phyloP scores from a whole-genome alignment of 2,888 invertebrate genomes.

The Drosophila kanekoi region DNA sequence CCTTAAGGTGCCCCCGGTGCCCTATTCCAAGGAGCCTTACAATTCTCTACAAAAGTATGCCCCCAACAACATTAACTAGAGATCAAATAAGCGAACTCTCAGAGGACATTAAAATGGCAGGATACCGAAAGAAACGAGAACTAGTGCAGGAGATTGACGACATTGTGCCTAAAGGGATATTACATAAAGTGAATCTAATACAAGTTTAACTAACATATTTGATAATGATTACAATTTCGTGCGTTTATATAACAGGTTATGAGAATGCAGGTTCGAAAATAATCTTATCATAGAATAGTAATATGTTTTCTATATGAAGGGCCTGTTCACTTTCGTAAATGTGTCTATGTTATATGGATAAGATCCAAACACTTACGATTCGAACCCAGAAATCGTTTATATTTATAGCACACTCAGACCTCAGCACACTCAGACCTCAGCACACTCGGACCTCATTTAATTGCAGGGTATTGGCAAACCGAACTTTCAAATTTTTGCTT shows the following conservation, averaged over 20 bases:
- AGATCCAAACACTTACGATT: too few relatives aligned
- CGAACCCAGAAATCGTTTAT: too few relatives aligned
- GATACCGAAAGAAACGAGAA: background rate
- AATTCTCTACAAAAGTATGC: background rate
- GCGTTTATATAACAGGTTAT: too few relatives aligned
- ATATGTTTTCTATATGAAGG: too few relatives aligned
- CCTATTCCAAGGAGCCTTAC: background rate
- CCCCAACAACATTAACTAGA: background rate
- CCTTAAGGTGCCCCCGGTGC: constrained; percentile 1
- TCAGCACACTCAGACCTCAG: too few relatives aligned
- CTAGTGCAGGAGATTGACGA: background rate
- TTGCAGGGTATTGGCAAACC: constrained; percentile 38
- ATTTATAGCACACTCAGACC: too few relatives aligned
- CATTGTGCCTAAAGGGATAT: background rate
- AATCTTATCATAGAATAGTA: too few relatives aligned
- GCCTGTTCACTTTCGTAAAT: too few relatives aligned
- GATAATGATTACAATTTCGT: too few relatives aligned
- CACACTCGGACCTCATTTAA: too few relatives aligned
- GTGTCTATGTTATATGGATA: too few relatives aligned
- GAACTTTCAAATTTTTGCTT: background rate
- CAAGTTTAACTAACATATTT: too few relatives aligned
- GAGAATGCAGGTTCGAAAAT: background rate
- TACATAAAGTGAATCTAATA: background rate
- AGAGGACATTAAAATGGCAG: background rate
- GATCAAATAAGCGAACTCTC: background rate